A percentile compares a stretch with the other conserved stretches of the same genome.
These are phyloP conservation scores for Prionailurus bengalensis DNA, from an alignment of 2,113 vertebrate genomes.

Conservation along the genomic window DNA sequence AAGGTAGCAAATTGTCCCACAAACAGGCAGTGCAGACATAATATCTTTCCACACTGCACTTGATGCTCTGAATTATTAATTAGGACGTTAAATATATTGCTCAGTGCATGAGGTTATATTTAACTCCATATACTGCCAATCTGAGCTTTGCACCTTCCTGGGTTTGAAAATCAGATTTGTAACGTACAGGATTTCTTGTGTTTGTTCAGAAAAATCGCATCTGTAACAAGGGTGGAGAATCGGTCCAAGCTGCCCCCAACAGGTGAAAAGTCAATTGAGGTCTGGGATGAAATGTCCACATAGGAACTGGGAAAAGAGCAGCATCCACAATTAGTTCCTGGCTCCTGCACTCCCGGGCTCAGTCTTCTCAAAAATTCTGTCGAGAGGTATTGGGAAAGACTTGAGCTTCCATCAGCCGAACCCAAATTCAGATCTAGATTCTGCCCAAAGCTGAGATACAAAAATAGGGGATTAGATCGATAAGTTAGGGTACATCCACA, in stretches of 20 bases:
- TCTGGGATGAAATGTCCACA: neutral
- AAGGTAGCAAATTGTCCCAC: constrained; percentile 42
- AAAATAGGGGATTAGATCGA: neutral
- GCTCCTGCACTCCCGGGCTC: neutral
- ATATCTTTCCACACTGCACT: constrained; percentile 32
- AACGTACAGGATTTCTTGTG: constrained; percentile 38
- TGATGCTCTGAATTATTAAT: constrained; percentile 76
- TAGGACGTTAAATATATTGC: constrained; percentile 62
- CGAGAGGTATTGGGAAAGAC: neutral
- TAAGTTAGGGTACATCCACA: neutral
- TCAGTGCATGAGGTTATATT: constrained; percentile 70
- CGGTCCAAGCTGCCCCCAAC: neutral
- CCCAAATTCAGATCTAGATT: constrained; percentile 28
- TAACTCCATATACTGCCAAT: constrained; percentile 52
- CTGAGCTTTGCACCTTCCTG: constrained; percentile 56
- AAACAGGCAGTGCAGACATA: neutral
- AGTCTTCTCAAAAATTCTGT: constrained; percentile 29
- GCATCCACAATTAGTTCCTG: neutral
- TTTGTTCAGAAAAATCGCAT: constrained; percentile 52
- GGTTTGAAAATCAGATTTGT: constrained; percentile 52
- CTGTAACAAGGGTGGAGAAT: neutral
- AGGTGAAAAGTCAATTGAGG: constrained; percentile 13
- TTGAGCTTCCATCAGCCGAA: neutral
- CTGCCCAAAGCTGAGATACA: neutral
- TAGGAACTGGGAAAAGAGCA: neutral